Evolutionary conservation across 2,113 vertebrate species (phyloP), one percentile per base, ranked within the genome.

Genomic region (Brienomyrus brachyistius): DNA sequence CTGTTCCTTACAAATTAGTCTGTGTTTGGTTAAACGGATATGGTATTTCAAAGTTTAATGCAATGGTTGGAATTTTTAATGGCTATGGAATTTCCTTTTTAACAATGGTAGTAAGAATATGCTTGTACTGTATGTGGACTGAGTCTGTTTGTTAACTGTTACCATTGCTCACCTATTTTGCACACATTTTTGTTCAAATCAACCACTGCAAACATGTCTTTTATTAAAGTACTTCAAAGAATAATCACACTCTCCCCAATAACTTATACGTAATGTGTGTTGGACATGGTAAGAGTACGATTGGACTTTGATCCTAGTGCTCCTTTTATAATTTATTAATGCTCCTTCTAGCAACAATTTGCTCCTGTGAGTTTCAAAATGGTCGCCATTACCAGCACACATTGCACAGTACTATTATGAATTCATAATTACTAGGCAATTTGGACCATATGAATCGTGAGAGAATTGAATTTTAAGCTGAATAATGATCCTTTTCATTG

Each of bases 281-380:
- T 66, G 40, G 77, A 90, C 89, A 89, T 91, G 90, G 90, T 80
- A 87, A 91, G 84, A 91, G 56, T 50, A 88, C 54, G 45, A 13
- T 87, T 89, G 88, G 47, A 87, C 56, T 89, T 91, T 90, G 89
- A 90, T 92, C 88, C 89, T n/a, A 70, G 88, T 89, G 50, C 51
- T 88, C 87, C 90, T 82, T 40, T 43, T 51, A 88, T 89, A 80
- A 89, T 90, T 90, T 91, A 89, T 91, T 87, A 90, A 88, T 35
- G 56, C 86, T 90, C 87, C 89, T 91, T 66, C 27, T 59, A 88
- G 90, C 43, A 66, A 88, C 91, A 51, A 66, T 90, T 89, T 90
- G 88, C 59, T 88, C 88, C 66, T 50, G 50, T 91, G 91, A 50
- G 77, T 89, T 89, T 91, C 48, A 88, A 52, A 86, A 87, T 50